phyloP scores from a whole-genome alignment of 2,888 invertebrate genomes.

The Drosophila formosana region DNA sequence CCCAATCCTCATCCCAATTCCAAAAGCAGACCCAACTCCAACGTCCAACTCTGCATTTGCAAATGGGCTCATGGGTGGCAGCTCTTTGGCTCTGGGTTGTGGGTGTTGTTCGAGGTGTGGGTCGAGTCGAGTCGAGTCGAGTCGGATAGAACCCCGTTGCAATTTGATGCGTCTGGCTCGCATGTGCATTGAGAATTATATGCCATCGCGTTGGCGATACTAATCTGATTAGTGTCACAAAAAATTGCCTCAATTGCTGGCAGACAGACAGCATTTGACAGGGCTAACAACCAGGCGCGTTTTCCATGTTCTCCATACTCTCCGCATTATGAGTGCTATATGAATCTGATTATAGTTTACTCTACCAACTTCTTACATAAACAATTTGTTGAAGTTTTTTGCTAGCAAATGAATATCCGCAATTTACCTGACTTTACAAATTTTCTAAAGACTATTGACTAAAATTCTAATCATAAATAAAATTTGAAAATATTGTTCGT shows the following conservation, averaged over 20 bases:
- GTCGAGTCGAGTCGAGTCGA: neutral
- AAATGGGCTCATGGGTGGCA: conserved; percentile 61
- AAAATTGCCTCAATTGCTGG: conserved; percentile 54
- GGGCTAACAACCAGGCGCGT: conserved; percentile 16
- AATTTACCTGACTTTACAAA: too few relatives aligned
- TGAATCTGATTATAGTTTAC: neutral
- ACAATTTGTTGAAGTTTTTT: neutral
- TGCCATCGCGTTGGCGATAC: conserved; percentile 82
- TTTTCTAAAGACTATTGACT: too few relatives aligned
- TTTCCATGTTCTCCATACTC: neutral
- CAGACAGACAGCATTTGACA: conserved; percentile 54
- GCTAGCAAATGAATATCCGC: neutral
- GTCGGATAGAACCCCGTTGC: conserved; percentile 50
- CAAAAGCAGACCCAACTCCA: conserved; percentile 47
- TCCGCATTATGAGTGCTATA: conserved; percentile 9
- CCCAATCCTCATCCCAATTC: conserved; percentile 35
- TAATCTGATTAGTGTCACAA: conserved; percentile 85
- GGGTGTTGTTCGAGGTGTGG: conserved; percentile 20
- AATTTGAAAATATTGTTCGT: too few relatives aligned
- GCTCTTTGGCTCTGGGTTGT: conserved; percentile 24
- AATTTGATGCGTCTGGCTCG: conserved; percentile 71
- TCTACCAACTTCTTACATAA: conserved; percentile 16
- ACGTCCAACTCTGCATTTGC: conserved; percentile 73
- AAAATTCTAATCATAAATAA: too few relatives aligned
- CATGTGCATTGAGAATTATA: conserved; percentile 62